Evolutionary conservation across 2,888 invertebrate species (phyloP), one percentile per base, ranked within the genome.

Genomic region (Watsonalla binaria): DNA sequence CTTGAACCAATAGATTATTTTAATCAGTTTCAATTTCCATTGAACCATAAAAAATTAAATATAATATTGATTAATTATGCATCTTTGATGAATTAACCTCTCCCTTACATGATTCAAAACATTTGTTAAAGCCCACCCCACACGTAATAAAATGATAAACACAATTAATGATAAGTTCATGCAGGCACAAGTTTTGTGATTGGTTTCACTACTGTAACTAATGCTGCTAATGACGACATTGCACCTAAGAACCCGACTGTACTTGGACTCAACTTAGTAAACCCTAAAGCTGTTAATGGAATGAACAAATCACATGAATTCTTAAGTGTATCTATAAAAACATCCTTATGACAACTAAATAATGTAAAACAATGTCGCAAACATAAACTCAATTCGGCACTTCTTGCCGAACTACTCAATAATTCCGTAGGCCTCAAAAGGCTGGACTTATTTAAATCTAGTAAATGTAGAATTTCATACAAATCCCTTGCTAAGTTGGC

Each of bases 221-320:
- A 85, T 11, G 96, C 97, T 54, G 96, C 94, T 45, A 94, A 57
- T 0, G 98, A 97, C 5, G 97, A 97, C 52, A 97, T 75, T 0
- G 95, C 92, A 5, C 98, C 98, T 14, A 97, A 81, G 6, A 94
- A 67, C 0, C 98, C 98, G 54, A 97, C 92, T 24, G 93, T 92
- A 56, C 95, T 94, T 0, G 97, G 95, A 57, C 95, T 95, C 8
- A 97, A 80, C 65, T 94, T 95, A 0, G 95, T 92, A 74, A 95
- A 94, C 0, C 96, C 97, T 62, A 98, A 85, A 6, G 95, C 94
- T 55, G 95, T 94, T 59, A 98, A 84, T 0, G 98, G 98, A 74
- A 98, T 95, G 68, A 97, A 95, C 54, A 98, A 82, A 82, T 98
- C 98, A 86, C 96, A 96, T 7, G 93, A 84, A 89, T 98, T 98